Percentiles rank a stretch among this genome's conserved stretches.
Conservation (phyloP, 2,113 vertebrate species). For the Laterallus jamaicensis region DNA sequence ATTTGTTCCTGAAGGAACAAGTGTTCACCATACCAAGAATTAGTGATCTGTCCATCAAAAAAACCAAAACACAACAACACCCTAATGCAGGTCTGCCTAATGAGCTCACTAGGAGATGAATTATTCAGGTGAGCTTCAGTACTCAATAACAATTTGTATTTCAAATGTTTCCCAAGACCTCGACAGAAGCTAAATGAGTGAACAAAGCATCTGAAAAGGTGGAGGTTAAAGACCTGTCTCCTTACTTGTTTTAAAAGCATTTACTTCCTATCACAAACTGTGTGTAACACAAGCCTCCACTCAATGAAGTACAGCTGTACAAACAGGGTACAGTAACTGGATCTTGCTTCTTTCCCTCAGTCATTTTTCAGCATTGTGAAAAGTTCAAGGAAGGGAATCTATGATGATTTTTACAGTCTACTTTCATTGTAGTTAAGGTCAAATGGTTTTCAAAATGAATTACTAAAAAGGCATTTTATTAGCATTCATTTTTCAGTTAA, state of each 20-base stretch:
- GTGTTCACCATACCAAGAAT: neutral
- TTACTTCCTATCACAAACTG: constrained; percentile 82
- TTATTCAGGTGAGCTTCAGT: constrained; percentile 52
- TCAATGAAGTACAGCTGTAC: constrained; percentile 85
- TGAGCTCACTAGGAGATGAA: constrained; percentile 35
- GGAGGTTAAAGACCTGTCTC: constrained; percentile 79
- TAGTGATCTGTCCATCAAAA: neutral
- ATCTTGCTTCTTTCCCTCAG: constrained; percentile 64
- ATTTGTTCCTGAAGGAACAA: constrained; percentile 7
- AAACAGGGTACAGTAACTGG: constrained; percentile 81
- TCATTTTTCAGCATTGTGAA: constrained; percentile 67
- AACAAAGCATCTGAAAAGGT: constrained; percentile 73
- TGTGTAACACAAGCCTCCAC: constrained; percentile 77
- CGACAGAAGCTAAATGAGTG: constrained; percentile 69
- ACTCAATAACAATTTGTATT: constrained; percentile 41
- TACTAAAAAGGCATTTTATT: constrained; percentile 59
- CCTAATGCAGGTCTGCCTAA: neutral
- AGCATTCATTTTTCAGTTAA: constrained; percentile 24
- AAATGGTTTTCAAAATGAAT: constrained; percentile 66
- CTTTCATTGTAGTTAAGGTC: constrained; percentile 57
- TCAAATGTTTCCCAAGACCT: constrained; percentile 49
- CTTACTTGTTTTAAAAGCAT: constrained; percentile 81
- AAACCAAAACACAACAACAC: neutral
- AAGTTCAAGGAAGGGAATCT: constrained; percentile 70
- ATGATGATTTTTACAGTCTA: constrained; percentile 61